Evolutionary conservation across 2,797 vertebrate species (phyloP).

Genomic region (Epinephelus malabaricus): DNA sequence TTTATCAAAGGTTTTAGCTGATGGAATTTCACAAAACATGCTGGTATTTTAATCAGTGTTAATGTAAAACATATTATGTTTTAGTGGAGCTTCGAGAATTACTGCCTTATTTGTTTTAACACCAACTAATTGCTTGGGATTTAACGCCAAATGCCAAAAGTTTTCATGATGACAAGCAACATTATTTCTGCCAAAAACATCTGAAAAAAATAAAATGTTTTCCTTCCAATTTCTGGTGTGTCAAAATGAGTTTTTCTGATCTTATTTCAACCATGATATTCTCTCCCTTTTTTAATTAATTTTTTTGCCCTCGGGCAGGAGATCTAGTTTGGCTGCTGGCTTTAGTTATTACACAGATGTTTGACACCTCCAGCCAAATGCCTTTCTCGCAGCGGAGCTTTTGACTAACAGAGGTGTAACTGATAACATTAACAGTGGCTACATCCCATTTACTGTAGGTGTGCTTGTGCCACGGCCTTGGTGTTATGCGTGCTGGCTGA

Average conservation of each 20-base stretch:
- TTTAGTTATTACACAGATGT: slow-evolving; percentile 28
- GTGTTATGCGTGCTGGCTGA: neutral
- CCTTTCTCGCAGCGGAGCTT: slow-evolving; percentile 5
- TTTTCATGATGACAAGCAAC: neutral
- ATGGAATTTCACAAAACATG: neutral
- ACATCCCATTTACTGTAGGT: neutral
- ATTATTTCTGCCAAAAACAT: neutral
- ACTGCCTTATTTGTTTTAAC: neutral
- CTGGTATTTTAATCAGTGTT: neutral
- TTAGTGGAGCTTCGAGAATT: neutral
- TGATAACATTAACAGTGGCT: slow-evolving; percentile 27
- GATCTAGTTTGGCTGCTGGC: neutral
- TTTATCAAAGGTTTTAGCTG: neutral
- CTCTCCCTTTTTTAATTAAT: neutral
- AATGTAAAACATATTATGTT: neutral
- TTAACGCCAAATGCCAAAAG: neutral
- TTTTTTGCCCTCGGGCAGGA: neutral
- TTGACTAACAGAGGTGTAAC: slow-evolving; percentile 26
- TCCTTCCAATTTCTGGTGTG: neutral
- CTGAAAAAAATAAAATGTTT: neutral
- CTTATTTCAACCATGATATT: slow-evolving; percentile 2
- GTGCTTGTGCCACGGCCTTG: slow-evolving; percentile 4
- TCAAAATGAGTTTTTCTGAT: neutral
- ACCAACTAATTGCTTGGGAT: neutral
- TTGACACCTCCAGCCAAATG: slow-evolving; percentile 13